phyloP scores from a whole-genome alignment of 2,888 invertebrate genomes.

The Campopleginae sp. region DNA sequence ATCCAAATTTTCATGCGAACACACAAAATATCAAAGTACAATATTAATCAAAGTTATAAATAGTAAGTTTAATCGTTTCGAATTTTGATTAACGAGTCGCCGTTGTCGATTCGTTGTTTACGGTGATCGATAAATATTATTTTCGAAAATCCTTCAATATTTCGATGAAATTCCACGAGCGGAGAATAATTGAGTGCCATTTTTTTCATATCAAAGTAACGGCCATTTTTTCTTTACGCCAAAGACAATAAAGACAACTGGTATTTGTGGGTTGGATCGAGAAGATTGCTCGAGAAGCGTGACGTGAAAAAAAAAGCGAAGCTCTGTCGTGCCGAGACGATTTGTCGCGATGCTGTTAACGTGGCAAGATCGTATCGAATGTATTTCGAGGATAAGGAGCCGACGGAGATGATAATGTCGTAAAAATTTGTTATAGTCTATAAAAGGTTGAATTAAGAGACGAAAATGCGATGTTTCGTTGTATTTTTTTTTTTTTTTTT shows the following conservation, averaged over 20 bases:
- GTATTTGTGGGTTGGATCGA: neutral
- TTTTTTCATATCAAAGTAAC: neutral
- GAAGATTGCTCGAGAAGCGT: neutral
- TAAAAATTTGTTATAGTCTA: slow-evolving; percentile 59
- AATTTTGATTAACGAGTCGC: neutral
- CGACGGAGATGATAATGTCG: slow-evolving; percentile 36
- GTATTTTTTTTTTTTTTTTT: too few species aligned
- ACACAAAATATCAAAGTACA: neutral
- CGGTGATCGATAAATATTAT: neutral
- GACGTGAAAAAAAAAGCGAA: neutral
- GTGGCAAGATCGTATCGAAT: neutral
- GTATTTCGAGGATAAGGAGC: neutral
- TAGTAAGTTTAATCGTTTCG: neutral
- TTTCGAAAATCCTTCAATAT: neutral
- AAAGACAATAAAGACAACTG: neutral
- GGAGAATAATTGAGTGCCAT: neutral
- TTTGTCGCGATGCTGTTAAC: neutral
- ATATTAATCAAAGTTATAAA: neutral
- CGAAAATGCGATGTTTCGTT: slow-evolving; percentile 7
- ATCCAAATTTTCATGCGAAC: neutral
- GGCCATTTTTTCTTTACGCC: neutral
- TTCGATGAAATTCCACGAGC: neutral
- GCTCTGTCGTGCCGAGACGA: neutral
- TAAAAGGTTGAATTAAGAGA: slow-evolving; percentile 39
- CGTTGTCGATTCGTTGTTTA: neutral